A percentile compares a stretch with the other conserved stretches of the same genome.
Evolutionary conservation across 2,888 invertebrate species (phyloP).

Genomic region (Nowickia ferox): DNA sequence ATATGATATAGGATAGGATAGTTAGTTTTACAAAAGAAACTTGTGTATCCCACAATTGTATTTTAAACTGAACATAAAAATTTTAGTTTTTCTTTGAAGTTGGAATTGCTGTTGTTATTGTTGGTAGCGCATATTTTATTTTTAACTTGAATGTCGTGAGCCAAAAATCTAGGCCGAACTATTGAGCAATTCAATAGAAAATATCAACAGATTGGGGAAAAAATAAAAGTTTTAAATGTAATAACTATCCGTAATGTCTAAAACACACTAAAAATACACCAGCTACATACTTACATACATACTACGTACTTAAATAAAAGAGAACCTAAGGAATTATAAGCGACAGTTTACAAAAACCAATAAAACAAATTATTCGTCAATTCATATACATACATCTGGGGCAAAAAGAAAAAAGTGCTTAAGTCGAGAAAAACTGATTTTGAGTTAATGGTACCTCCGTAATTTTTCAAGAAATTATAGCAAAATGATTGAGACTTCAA

Average conservation of each 20-base stretch:
- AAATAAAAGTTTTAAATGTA: conserved; percentile 26
- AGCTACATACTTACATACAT: background rate
- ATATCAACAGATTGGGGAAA: conserved; percentile 32
- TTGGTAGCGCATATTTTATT: conserved; percentile 63
- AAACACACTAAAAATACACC: conserved; percentile 12
- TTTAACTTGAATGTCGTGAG: conserved; percentile 72
- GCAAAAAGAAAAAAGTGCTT: no score
- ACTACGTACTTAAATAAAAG: background rate
- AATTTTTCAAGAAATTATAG: no score
- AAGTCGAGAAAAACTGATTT: no score
- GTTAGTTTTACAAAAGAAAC: conserved; percentile 73
- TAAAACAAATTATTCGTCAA: conserved; percentile 42
- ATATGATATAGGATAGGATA: conserved; percentile 74
- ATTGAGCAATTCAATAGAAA: conserved; percentile 65
- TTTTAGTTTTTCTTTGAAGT: conserved; percentile 32
- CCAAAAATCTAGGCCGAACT: conserved; percentile 71
- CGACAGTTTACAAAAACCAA: conserved; percentile 12
- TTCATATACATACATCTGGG: background rate
- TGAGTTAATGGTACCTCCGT: no score
- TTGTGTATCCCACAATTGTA: conserved; percentile 58
- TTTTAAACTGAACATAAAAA: conserved; percentile 31
- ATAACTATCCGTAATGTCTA: background rate
- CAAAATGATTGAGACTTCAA: no score
- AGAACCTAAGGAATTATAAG: conserved; percentile 28
- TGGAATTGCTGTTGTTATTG: conserved; percentile 33